Evolutionary conservation across 1,140 invertebrate species (phyloP).

Genomic region (Papilio machaon): DNA sequence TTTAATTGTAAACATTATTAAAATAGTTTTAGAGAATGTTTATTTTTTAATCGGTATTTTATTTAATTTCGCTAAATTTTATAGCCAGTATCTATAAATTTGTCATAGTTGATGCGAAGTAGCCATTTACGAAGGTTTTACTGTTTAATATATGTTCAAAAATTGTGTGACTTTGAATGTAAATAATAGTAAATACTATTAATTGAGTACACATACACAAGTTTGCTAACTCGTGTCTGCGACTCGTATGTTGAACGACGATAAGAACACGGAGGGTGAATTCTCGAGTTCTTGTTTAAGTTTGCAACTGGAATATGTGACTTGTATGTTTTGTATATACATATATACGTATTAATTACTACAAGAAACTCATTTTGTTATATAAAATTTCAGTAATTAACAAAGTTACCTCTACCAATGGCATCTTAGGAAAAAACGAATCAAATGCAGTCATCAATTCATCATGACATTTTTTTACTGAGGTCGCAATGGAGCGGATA

Average conservation of each 20-base stretch:
- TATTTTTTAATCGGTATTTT: too few species aligned
- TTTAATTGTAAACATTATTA: too few species aligned
- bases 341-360: background rate
- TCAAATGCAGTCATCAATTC: too few species aligned
- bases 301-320: background rate
- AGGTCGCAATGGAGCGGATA: too few species aligned
- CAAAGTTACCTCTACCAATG: too few species aligned
- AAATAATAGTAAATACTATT: conserved; percentile 11
- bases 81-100: too few species aligned
- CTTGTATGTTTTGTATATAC: background rate
- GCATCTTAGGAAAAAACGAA: too few species aligned
- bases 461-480: too few species aligned
- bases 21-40: too few species aligned
- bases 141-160: background rate
- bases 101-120: too few species aligned
- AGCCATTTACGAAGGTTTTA: background rate
- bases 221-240: conserved; percentile 7
- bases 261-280: conserved; percentile 13
- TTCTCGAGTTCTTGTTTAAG: background rate
- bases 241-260: conserved; percentile 7
- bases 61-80: too few species aligned
- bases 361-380: background rate
- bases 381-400: background rate
- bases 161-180: background rate
- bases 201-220: background rate